Evolutionary conservation across 2,113 vertebrate species (phyloP).

Genomic region (Onychostoma macrolepis): DNA sequence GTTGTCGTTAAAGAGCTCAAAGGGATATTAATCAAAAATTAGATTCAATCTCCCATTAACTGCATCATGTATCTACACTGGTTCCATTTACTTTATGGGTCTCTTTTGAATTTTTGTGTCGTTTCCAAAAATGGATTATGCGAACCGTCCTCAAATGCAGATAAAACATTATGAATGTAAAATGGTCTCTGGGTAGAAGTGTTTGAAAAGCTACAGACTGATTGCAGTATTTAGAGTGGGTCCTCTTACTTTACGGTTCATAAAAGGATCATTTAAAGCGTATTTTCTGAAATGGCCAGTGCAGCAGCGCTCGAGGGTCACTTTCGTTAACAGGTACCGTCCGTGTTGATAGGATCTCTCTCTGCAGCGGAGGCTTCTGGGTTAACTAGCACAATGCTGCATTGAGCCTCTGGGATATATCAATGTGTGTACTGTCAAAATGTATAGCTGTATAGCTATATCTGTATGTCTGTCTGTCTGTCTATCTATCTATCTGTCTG

Average conservation of each 20-base stretch:
- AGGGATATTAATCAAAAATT: constrained; percentile 22
- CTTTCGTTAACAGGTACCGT: background rate
- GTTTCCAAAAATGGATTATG: constrained; percentile 8
- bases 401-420: background rate
- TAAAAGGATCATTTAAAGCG: constrained; percentile 5
- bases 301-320: background rate
- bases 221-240: constrained; percentile 17
- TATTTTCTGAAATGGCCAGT: constrained; percentile 15
- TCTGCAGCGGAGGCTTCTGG: background rate
- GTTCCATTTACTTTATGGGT: constrained; percentile 28
- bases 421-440: constrained; percentile 8
- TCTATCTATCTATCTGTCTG: background rate
- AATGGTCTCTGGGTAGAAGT: constrained; percentile 27
- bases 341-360: background rate
- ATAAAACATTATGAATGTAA: constrained; percentile 24
- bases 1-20: constrained; percentile 18
- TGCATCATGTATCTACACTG: constrained; percentile 25
- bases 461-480: background rate
- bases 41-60: constrained; percentile 19
- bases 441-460: background rate
- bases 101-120: constrained; percentile 8
- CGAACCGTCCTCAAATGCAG: background rate
- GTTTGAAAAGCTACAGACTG: constrained; percentile 18
- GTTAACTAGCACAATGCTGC: background rate
- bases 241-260: constrained; percentile 29